Percentiles rank a stretch among this genome's conserved stretches.
These are phyloP conservation scores for Microplitis demolitor DNA, from an alignment of 1,140 invertebrate species.

Conservation along the genomic window DNA sequence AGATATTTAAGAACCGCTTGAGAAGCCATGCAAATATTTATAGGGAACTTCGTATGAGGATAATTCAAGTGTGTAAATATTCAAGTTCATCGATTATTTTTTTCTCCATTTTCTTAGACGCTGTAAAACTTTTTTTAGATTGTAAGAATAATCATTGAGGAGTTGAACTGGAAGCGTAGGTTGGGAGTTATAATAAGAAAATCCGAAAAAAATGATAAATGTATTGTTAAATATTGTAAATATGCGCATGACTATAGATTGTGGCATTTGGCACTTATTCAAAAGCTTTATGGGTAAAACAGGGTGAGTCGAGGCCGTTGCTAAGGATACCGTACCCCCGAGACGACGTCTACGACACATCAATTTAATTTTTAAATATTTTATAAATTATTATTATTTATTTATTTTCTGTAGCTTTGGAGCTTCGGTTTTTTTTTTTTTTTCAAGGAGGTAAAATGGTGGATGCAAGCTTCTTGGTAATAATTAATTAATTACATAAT, in stretches of 20 bases:
- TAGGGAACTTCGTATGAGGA: background rate
- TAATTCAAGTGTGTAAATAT: background rate
- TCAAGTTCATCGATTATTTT: background rate
- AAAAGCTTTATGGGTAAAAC: constrained; percentile 21
- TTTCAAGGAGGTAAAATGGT: no score
- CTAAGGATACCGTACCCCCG: constrained; percentile 35
- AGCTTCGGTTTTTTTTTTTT: background rate
- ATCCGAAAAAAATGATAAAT: background rate
- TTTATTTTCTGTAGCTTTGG: background rate
- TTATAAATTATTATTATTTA: background rate
- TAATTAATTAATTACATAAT: background rate
- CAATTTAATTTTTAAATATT: background rate
- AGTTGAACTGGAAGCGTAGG: no score
- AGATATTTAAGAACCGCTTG: background rate
- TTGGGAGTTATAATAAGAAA: background rate
- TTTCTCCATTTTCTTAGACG: no score
- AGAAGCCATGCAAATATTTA: background rate
- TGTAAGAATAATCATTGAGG: no score
- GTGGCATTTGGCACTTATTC: constrained; percentile 16
- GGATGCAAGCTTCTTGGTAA: background rate
- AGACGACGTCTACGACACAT: constrained; percentile 25
- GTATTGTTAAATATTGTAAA: background rate
- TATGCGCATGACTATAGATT: constrained; percentile 19
- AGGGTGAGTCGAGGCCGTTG: constrained; percentile 39
- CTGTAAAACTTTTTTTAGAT: no score